phyloP scores from a whole-genome alignment of 2,797 vertebrate genomes.

The Spondyliosoma cantharus region DNA sequence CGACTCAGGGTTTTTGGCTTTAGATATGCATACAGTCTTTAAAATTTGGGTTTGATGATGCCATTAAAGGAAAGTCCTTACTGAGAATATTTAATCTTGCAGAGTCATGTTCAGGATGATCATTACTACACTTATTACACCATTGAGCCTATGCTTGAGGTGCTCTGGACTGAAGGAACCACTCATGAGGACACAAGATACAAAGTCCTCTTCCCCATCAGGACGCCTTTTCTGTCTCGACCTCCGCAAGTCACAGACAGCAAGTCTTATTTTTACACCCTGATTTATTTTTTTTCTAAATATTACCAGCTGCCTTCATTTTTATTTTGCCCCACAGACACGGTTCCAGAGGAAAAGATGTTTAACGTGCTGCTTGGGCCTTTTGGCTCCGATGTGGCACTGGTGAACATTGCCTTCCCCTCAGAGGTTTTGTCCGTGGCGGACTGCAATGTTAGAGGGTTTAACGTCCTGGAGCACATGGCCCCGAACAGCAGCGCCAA shows the following conservation, averaged over 20 bases:
- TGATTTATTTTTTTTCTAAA: neutral
- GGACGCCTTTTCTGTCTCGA: conserved; percentile 45
- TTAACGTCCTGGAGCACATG: conserved; percentile 69
- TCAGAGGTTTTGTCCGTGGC: conserved; percentile 64
- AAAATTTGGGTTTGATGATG: neutral
- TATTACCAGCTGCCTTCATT: neutral
- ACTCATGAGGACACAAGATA: conserved; percentile 74
- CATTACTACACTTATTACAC: conserved; percentile 65
- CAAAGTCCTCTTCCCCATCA: conserved; percentile 78
- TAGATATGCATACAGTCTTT: neutral
- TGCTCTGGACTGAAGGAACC: conserved; percentile 76
- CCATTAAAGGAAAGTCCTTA: neutral
- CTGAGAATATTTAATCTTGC: conserved; percentile 9
- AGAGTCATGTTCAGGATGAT: conserved; percentile 70
- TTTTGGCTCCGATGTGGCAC: conserved; percentile 68
- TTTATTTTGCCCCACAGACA: conserved; percentile 53
- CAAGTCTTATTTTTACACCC: conserved; percentile 45
- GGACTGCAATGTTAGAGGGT: conserved; percentile 64
- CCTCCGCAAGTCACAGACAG: conserved; percentile 65
- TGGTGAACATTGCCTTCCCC: conserved; percentile 72
- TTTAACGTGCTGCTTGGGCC: conserved; percentile 76
- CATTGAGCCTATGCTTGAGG: conserved; percentile 79
- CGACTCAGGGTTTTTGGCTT: neutral
- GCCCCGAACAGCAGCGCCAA: conserved; percentile 64
- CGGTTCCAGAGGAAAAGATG: conserved; percentile 51